phyloP scores from a whole-genome alignment of 2,888 invertebrate species.

The Encarsia formosa region DNA sequence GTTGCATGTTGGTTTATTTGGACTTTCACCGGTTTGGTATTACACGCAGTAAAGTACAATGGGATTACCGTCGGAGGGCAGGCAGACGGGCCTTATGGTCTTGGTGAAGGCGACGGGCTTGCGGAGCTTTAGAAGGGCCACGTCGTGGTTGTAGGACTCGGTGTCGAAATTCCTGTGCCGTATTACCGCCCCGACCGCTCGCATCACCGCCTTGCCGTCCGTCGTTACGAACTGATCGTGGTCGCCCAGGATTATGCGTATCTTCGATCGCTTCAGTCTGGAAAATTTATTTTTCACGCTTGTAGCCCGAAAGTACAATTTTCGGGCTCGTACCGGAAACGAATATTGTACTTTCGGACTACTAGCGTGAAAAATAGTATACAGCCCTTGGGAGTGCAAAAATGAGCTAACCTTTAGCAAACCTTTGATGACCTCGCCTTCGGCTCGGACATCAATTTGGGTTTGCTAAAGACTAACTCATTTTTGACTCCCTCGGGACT shows the following conservation, averaged over 20 bases:
- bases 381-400: no score
- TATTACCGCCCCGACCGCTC: slow-evolving; percentile 73
- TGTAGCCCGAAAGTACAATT: no score
- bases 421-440: no score
- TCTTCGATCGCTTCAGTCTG: slow-evolving; percentile 74
- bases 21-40: background rate
- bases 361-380: no score
- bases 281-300: no score
- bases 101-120: slow-evolving; percentile 75
- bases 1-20: background rate
- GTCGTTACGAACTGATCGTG: slow-evolving; percentile 77
- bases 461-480: no score
- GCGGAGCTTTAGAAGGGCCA: slow-evolving; percentile 71
- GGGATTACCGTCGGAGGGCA: slow-evolving; percentile 53
- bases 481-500: no score
- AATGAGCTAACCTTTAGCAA: no score
- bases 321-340: no score
- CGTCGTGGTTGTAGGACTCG: slow-evolving; percentile 82
- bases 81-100: slow-evolving; percentile 72
- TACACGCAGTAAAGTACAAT: background rate
- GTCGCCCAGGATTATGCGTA: slow-evolving; percentile 78
- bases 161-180: slow-evolving; percentile 80
- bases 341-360: no score
- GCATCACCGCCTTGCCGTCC: slow-evolving; percentile 75
- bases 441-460: no score